Evolutionary conservation across 2,113 vertebrate species (phyloP).

Genomic region (Actenoides lindsayi): DNA sequence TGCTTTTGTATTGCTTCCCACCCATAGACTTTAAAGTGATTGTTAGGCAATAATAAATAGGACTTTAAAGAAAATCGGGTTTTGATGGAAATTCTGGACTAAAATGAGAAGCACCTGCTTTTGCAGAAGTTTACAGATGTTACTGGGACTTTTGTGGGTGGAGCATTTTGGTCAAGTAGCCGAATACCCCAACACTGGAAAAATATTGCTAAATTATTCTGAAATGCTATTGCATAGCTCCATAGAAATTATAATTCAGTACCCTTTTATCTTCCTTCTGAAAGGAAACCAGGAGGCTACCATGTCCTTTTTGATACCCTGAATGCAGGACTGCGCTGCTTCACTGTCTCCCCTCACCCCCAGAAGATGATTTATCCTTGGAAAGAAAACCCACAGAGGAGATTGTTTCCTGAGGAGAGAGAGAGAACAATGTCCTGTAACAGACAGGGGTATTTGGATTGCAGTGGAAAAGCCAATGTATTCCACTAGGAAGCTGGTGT

Average conservation of each 20-base stretch:
- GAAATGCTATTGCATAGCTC: neutral
- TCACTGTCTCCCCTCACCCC: neutral
- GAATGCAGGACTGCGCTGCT: too few relatives aligned
- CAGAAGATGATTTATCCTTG: rapidly evolving
- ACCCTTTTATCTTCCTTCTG: neutral
- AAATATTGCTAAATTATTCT: neutral
- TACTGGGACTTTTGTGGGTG: neutral
- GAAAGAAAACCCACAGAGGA: neutral
- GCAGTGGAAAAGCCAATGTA: neutral
- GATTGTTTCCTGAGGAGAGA: rapidly evolving
- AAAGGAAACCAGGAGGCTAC: neutral
- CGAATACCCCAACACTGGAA: neutral
- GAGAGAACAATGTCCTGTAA: rapidly evolving
- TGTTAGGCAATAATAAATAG: constrained; percentile 22
- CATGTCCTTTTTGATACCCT: neutral
- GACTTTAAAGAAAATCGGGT: neutral
- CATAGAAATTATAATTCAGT: neutral
- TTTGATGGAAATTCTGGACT: neutral
- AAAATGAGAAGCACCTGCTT: neutral
- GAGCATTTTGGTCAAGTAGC: neutral
- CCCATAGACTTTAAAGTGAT: neutral
- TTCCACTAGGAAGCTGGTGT: neutral
- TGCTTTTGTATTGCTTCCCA: constrained; percentile 45
- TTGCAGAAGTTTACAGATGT: neutral
- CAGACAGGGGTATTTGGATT: neutral